Evolutionary conservation across 2,797 vertebrate species (phyloP), one percentile per base, ranked within the genome.

Genomic region (Lycodopsis pacificus): DNA sequence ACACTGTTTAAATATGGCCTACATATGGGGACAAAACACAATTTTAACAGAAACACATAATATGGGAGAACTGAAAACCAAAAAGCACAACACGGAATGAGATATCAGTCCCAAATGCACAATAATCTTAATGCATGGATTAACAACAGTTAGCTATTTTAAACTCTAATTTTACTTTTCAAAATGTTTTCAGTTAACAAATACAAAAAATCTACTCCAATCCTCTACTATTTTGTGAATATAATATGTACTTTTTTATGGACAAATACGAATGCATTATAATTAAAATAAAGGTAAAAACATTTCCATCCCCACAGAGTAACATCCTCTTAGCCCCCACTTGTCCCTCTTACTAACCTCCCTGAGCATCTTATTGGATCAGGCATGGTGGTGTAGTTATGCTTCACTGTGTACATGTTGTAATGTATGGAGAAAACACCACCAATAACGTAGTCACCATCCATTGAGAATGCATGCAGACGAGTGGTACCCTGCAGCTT

Each of bases 391-490:
- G 82, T 90, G 76, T 90, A 94, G 77, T 85, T 86, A 27, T 88
- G 53, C 22, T 76, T 86, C 72, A 79, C 61, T 22, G 76, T 80
- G 22, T 82, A 44, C 58, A 76, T 80, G 25, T 83, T 63, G 69
- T 75, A 20, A 27, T 93, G 91, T 7, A 94, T 86, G 12, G 89
- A 85, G 40, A 94, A 93, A 65, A 88, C 80, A 9, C 90, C 38
- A 4, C 90, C 91, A 30, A 91, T 82, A 36, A 90, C 4, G 34
- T 82, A 91, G 69, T 91, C 88, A 66, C 91, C 89, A 27, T 84
- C 77, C 75, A 73, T 51, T 19, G 83, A 78, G 22, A 90, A 88
- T 0, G 44, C 77, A 40, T 87, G 79, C 3, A 13, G 71, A n/a
- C 32, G 61, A 62, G 71, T 38, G 2, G 56, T 38, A 44, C 81